Conservation (phyloP, 1,140 invertebrate species). For the Paracyclopina nana region DNA sequence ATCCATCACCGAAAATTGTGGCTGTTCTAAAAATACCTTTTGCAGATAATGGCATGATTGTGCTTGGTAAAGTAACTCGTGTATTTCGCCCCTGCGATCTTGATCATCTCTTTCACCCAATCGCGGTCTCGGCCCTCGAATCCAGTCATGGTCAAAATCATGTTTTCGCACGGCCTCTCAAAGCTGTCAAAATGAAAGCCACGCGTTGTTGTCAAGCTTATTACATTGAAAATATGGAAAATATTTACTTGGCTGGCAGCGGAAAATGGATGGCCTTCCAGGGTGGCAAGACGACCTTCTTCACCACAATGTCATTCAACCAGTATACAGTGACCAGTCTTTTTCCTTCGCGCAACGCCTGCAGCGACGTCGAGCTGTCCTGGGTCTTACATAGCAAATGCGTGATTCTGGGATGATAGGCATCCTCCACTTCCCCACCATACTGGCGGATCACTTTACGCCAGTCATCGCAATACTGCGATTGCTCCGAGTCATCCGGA, state of each 20-base stretch:
- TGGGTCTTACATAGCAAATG: conserved; percentile 80
- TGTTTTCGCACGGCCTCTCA: conserved; percentile 35
- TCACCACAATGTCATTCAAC: conserved; percentile 68
- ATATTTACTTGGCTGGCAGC: conserved; percentile 43
- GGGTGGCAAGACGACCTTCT: conserved; percentile 63
- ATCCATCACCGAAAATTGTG: not conserved
- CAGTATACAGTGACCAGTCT: conserved; percentile 81
- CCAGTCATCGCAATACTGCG: conserved; percentile 44
- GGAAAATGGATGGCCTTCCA: conserved; percentile 82
- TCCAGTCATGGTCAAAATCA: conserved; percentile 53
- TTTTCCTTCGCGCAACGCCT: conserved; percentile 53
- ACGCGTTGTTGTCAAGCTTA: too few relatives aligned
- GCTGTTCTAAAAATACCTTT: conserved; percentile 27
- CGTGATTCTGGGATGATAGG: conserved; percentile 60
- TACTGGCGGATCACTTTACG: conserved; percentile 57
- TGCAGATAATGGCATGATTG: conserved; percentile 35
- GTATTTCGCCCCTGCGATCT: conserved; percentile 61
- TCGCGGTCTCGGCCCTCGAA: conserved; percentile 62
- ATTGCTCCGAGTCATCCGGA: conserved; percentile 29
- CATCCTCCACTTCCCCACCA: conserved; percentile 66
- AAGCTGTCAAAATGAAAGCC: conserved; percentile 16
- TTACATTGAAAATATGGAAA: too few relatives aligned
- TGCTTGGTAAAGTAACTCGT: conserved; percentile 35
- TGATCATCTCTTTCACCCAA: conserved; percentile 59
- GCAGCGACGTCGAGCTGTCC: conserved; percentile 23